Evolutionary conservation across 2,888 invertebrate species (phyloP).

Genomic region (Spisula solida): DNA sequence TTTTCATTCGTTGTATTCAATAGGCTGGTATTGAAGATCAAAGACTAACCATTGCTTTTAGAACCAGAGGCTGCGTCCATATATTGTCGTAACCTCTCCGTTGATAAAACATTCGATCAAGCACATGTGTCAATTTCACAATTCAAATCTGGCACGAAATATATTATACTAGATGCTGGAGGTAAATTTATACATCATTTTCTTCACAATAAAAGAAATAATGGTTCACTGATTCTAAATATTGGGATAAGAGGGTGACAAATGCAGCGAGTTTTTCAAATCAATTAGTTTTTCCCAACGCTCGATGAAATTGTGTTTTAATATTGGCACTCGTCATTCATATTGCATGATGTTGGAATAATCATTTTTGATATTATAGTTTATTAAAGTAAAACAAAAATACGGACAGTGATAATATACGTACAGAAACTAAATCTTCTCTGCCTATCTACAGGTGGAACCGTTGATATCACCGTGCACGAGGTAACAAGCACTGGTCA

Average conservation of each 20-base stretch:
- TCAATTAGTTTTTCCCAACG: no score
- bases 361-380: no score
- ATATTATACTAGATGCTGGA: conserved; percentile 55
- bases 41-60: conserved; percentile 18
- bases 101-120: not conserved
- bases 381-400: no score
- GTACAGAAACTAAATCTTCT: not conserved
- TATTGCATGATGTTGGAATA: no score
- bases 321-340: no score
- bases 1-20: not conserved
- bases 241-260: no score
- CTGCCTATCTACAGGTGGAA: not conserved
- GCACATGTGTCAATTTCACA: not conserved
- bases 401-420: no score
- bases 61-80: conserved; percentile 66
- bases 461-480: no score
- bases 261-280: no score
- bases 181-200: conserved; percentile 26
- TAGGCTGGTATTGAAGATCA: not conserved
- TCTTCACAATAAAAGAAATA: no score
- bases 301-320: no score
- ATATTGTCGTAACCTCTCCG: conserved; percentile 45
- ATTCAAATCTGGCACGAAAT: conserved; percentile 27
- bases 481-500: not conserved
- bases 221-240: no score